Base-by-base conservation (phyloP, 1,140 invertebrate species). In the Bombus huntii region DNA sequence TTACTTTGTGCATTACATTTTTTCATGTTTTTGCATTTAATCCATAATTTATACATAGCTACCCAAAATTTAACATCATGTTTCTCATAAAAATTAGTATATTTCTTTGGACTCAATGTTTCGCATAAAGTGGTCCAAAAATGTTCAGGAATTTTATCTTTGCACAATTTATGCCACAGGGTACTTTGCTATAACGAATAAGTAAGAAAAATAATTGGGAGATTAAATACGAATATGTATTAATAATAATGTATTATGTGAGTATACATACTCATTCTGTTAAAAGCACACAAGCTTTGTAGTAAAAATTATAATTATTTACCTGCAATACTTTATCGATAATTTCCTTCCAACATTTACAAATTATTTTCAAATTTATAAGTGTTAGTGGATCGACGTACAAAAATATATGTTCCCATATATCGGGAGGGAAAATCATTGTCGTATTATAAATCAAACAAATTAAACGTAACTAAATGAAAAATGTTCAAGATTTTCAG, bases 381-480 rank as follows among this genome's bases (percentile, higher is more conserved):
- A 92, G 87, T 28, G 62, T 53, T 3, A 72, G 18, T 2, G 91
- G 80, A 34, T 92, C 91, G 1, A 18, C 2, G 10, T 91, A 66
- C 28, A 68, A 53, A 47, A 92, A 83, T 72, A 92, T 91, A 39
- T 85, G 73, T 70, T 92, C 87, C 90, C 91, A 91, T 59, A 91
- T 88, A 83, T 92, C 91, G 0, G 73, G 42, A 53, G 91, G 89
- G 70, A 92, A 91, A 65, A 83, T 83, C 84, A 88, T 91, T 74
- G 37, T 88, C 31, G 5, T 22, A 65, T 31, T 65, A 42, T 28
- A 1, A 79, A 31, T 44, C 13, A 44, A 47, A 44, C 62, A 13
- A 34, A 76, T 59, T 25, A 31, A 39, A 78, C 0, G 10, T 15
- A 34, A n/a, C 5, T 31, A 66, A 42, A 65, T 18, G 25, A 25